Conservation (phyloP, 2,888 invertebrate genomes). For the Lithodes maja region DNA sequence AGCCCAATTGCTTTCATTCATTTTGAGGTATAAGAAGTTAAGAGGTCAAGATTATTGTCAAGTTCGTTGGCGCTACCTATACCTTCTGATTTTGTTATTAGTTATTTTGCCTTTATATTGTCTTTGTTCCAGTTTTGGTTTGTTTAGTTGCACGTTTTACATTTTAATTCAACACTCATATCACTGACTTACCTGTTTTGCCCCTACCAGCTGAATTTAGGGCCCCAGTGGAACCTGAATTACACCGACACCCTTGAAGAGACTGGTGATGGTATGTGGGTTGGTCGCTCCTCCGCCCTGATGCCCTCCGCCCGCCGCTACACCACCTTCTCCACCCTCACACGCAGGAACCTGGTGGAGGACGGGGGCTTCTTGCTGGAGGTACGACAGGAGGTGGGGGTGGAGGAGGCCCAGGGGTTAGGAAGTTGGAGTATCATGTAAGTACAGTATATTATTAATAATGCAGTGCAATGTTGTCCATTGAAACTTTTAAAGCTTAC, state of each 20-base stretch:
- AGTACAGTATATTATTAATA: constrained; percentile 13
- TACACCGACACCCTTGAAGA: constrained; percentile 60
- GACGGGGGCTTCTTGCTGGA: constrained; percentile 41
- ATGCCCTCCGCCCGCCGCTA: constrained; percentile 64
- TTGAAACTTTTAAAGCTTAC: no score
- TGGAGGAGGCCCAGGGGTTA: constrained; percentile 18
- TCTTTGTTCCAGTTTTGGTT: no score
- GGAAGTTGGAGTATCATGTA: constrained; percentile 51
- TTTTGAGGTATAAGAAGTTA: no score
- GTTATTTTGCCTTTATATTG: no score
- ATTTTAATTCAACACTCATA: no score
- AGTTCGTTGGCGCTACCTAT: no score
- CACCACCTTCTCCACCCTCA: constrained; percentile 47
- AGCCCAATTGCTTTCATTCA: no score
- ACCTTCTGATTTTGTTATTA: no score
- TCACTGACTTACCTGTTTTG: no score
- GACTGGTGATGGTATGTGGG: constrained; percentile 42
- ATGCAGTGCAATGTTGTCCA: no score
- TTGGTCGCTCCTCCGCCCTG: constrained; percentile 45
- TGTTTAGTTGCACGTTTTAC: no score
- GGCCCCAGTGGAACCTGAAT: constrained; percentile 45
- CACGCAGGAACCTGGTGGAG: neutral
- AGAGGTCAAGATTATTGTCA: no score
- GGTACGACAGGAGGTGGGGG: neutral
- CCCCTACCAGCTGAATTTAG: constrained; percentile 41